phyloP scores from a whole-genome alignment of 1,140 invertebrate species.

The Lasioglossum baleicum region DNA sequence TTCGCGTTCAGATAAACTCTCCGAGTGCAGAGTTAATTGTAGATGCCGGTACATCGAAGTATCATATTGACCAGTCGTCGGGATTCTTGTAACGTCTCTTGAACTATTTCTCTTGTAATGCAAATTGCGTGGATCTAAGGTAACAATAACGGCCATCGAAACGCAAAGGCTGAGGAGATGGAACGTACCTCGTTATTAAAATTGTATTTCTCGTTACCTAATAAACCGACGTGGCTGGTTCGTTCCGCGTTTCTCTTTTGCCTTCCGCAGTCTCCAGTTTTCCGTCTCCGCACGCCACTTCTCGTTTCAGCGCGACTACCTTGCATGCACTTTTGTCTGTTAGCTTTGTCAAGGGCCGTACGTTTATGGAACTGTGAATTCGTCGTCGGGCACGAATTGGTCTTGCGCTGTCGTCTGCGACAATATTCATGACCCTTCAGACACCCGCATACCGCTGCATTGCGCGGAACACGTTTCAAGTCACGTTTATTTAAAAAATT shows the following conservation, averaged over 20 bases:
- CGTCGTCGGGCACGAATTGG: constrained; percentile 40
- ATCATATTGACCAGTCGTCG: no score
- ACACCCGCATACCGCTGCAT: not conserved
- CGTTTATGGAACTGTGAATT: constrained; percentile 50
- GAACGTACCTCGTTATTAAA: constrained; percentile 9
- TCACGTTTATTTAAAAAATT: constrained; percentile 13
- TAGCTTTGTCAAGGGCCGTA: constrained; percentile 13
- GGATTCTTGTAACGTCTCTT: not conserved
- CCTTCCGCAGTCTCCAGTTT: not conserved
- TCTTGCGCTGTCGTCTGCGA: constrained; percentile 30
- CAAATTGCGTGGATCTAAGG: not conserved
- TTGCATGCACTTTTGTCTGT: constrained; percentile 29
- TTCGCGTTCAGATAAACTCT: no score
- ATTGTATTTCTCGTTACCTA: not conserved
- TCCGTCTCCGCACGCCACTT: not conserved
- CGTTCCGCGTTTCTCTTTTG: not conserved
- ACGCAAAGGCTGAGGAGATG: not conserved
- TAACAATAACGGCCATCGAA: not conserved
- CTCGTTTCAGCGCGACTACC: constrained; percentile 13
- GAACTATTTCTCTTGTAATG: not conserved
- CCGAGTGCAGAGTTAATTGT: no score
- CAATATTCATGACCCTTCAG: constrained; percentile 18
- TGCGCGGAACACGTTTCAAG: not conserved
- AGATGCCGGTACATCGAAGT: no score
- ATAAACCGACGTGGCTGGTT: not conserved